Base-by-base conservation (phyloP, 2,888 invertebrate genomes). In the Archips xylosteana region DNA sequence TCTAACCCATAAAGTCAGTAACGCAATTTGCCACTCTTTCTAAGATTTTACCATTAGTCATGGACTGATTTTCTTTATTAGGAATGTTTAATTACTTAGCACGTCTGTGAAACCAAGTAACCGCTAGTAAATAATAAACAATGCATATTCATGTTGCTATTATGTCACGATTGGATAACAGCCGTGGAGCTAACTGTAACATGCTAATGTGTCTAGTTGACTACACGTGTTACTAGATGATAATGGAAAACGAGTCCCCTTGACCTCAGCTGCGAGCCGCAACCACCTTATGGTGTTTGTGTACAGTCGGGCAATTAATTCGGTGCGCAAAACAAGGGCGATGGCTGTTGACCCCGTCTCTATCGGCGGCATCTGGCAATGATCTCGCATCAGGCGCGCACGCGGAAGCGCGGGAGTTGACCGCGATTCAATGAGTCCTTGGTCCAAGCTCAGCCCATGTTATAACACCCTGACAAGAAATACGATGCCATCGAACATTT, bases 341-440 rank as follows among this genome's bases (percentile, higher is more conserved):
- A 84, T 92, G 92, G 92, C 92, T 94, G 91, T 93, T 93, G 93
- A 93, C 93, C 93, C 92, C 92, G 92, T 87, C 87, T 92, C 92
- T 91, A 92, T 91, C 86, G 87, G 81, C 87, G 87, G 88, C 92
- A 93, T 93, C 92, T 94, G 94, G 93, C 92, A 91, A 92, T 92
- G 90, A 92, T 92, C 93, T 87, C 87, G 84, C 86, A 81, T 82
- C 84, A 85, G 85, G 87, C 90, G 75, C 80, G 78, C 77, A 91
- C 86, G 87, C 92, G 92, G 92, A 92, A 92, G 91, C 87, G 85
- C 85, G 86, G 85, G 86, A 88, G 85, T 85, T 91, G 91, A 91
- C 92, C 92, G 91, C 89, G 88, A 92, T 92, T 91, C 89, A 90
- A 91, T 89, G 86, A 87, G 78, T 78, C 75, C 76, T 76, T 76